These are phyloP conservation scores for Stramonita haemastoma DNA, from an alignment of 2,888 invertebrate species.

Conservation along the genomic window DNA sequence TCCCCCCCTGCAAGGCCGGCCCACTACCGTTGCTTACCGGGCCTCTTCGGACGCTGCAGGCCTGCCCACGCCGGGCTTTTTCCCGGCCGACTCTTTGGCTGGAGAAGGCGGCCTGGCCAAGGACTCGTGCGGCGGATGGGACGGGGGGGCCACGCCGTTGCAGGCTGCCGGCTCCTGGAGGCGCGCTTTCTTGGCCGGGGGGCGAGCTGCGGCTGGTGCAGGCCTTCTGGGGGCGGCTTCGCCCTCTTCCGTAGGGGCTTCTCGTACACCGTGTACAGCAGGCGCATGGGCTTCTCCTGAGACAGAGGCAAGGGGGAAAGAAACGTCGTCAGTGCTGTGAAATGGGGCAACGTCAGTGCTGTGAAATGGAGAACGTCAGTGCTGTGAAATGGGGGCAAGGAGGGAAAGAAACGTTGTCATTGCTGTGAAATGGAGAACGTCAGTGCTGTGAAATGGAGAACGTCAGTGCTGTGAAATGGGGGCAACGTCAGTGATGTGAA, in stretches of 20 bases:
- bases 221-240: neutral
- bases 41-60: neutral
- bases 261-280: constrained; percentile 80
- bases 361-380: no score
- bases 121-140: neutral
- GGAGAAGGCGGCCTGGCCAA: neutral
- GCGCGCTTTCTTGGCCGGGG: constrained; percentile 2
- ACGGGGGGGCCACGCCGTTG: neutral
- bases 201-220: neutral
- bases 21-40: neutral
- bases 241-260: constrained; percentile 54
- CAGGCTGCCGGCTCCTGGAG: neutral
- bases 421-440: no score
- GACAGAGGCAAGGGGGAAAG: constrained; percentile 52
- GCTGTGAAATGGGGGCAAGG: no score
- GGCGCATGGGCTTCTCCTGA: constrained; percentile 83
- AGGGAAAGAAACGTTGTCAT: no score
- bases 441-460: no score
- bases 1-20: neutral
- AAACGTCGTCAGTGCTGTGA: no score
- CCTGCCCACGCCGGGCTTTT: neutral
- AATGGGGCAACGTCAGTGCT: no score
- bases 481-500: no score
- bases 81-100: neutral
- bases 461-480: no score